Conservation (phyloP, 2,888 invertebrate species). For the Caenorhabditis drosophilae region DNA sequence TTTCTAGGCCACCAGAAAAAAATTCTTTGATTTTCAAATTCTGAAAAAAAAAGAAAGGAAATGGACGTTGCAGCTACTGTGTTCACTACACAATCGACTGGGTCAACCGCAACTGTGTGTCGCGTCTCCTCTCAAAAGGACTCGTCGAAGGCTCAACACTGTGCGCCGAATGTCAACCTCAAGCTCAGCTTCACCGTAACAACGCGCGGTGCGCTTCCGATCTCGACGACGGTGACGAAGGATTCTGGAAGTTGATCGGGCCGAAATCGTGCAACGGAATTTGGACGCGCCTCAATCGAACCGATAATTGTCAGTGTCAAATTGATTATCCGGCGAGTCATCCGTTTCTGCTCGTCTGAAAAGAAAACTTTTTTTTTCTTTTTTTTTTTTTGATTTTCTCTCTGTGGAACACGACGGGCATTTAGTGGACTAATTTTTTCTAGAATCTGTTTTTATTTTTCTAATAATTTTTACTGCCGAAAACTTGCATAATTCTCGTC, state of each 20-base stretch:
- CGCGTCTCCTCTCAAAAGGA: constrained; percentile 33
- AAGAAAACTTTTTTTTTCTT: neutral
- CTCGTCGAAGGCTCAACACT: constrained; percentile 45
- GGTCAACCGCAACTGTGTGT: constrained; percentile 63
- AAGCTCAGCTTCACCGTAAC: constrained; percentile 61
- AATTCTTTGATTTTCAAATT: no score
- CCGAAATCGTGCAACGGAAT: constrained; percentile 64
- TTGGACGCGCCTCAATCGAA: constrained; percentile 55
- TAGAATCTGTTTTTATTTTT: no score
- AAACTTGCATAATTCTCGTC: no score
- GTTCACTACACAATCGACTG: constrained; percentile 62
- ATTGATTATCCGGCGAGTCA: constrained; percentile 27
- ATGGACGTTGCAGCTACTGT: constrained; percentile 60
- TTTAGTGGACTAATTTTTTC: no score
- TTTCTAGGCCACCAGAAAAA: no score
- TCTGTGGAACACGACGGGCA: no score
- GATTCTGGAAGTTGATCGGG: constrained; percentile 67
- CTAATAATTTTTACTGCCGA: no score
- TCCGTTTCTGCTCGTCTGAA: constrained; percentile 50
- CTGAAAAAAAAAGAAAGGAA: no score
- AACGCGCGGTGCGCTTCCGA: constrained; percentile 57
- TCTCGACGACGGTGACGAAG: constrained; percentile 62
- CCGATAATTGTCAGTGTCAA: constrained; percentile 53
- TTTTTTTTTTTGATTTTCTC: neutral
- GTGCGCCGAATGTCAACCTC: constrained; percentile 66